Conservation (phyloP, 2,113 vertebrate genomes). For the Gadus macrocephalus region DNA sequence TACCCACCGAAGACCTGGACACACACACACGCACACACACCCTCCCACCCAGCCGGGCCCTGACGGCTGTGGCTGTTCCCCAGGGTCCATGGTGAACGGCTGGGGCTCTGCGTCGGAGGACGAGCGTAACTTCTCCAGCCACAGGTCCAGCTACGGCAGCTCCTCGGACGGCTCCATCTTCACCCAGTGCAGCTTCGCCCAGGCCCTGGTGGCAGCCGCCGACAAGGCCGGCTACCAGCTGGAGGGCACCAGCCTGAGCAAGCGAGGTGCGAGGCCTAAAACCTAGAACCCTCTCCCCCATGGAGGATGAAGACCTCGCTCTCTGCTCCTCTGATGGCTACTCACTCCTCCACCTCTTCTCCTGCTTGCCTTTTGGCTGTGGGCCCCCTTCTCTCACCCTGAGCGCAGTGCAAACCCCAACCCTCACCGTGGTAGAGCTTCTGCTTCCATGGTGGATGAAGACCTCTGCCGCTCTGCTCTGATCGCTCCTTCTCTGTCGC, state of each 20-base stretch:
- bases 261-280: conserved; percentile 77
- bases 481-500: too few relatives aligned
- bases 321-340: conserved; percentile 25
- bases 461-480: too few relatives aligned
- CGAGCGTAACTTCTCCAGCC: conserved; percentile 94
- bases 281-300: conserved; percentile 32
- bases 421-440: too few relatives aligned
- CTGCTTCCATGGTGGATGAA: too few relatives aligned
- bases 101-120: conserved; percentile 98
- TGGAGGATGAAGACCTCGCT: conserved; percentile 24
- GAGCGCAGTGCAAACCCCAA: too few relatives aligned
- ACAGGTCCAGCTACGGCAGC: conserved; percentile 93
- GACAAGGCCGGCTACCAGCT: conserved; percentile 96
- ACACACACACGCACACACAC: conserved; percentile 1
- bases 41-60: neutral
- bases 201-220: conserved; percentile 92
- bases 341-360: neutral
- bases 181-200: conserved; percentile 93
- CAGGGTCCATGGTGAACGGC: conserved; percentile 99
- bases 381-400: too few relatives aligned
- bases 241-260: conserved; percentile 91
- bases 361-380: neutral
- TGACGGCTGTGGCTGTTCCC: conserved; percentile 69
- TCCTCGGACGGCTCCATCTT: conserved; percentile 95
- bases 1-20: neutral